phyloP scores from a whole-genome alignment of 2,888 invertebrate genomes.

The Drosophila formosana region DNA sequence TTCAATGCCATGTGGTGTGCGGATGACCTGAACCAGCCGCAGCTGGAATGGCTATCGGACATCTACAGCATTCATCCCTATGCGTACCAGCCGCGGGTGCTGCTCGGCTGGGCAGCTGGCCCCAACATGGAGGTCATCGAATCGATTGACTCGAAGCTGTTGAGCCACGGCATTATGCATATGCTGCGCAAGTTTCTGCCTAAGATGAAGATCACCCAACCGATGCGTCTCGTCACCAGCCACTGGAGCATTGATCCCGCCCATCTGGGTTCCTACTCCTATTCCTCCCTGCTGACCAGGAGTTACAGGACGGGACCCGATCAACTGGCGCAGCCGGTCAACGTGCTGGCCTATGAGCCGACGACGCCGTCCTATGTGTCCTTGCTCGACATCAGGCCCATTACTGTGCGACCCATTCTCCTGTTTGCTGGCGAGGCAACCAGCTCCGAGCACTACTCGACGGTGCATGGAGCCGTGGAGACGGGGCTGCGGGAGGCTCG shows the following conservation, averaged over 20 bases:
- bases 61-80: slow-evolving; percentile 89
- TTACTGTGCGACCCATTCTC: slow-evolving; percentile 85
- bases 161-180: slow-evolving; percentile 62
- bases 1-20: slow-evolving; percentile 87
- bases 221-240: slow-evolving; percentile 84
- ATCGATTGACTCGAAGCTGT: slow-evolving; percentile 85
- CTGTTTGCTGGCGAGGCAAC: slow-evolving; percentile 89
- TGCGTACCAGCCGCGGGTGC: slow-evolving; percentile 87
- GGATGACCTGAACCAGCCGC: slow-evolving; percentile 79
- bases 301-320: slow-evolving; percentile 85
- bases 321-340: slow-evolving; percentile 86
- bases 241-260: slow-evolving; percentile 88
- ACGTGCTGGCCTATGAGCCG: slow-evolving; percentile 48
- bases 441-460: slow-evolving; percentile 87
- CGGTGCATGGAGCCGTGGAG: slow-evolving; percentile 90
- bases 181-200: slow-evolving; percentile 73
- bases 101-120: slow-evolving; percentile 89
- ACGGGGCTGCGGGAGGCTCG: slow-evolving; percentile 90
- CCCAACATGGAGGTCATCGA: slow-evolving; percentile 87
- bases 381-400: slow-evolving; percentile 1
- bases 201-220: slow-evolving; percentile 58
- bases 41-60: slow-evolving; percentile 87
- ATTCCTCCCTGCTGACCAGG: slow-evolving; percentile 86
- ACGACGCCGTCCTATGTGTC: not conserved
- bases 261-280: slow-evolving; percentile 88